Evolutionary conservation across 2,888 invertebrate genomes (phyloP), one percentile per base, ranked within the genome.

Genomic region (Anarsia innoxiella): DNA sequence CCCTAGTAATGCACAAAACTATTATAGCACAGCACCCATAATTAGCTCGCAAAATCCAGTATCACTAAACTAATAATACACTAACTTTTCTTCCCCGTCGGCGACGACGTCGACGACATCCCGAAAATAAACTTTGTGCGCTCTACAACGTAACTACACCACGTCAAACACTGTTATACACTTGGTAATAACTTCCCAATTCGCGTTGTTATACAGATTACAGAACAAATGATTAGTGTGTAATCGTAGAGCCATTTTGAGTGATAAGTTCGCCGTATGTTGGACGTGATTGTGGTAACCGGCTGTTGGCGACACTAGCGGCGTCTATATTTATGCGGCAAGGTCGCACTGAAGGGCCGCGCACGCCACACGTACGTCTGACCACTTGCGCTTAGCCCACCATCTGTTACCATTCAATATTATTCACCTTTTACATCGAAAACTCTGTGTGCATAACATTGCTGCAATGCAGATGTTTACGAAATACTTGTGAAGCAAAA

Each of bases 171-270:
- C 58, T 66, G 65, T 65, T 65, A 58, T 61, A 66, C 65, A 72
- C 61, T 66, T 64, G 28, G 35, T 37, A 37, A 31, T 37, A 36
- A 37, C 37, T 40, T 37, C 25, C 9, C 57, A 65, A 64, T 64
- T 62, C 56, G 65, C 57, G 57, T 56, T 57, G 49, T 55, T 63
- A 49, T 53, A 53, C 64, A 16, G 35, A 33, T 33, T 33, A 33
- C 25, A 11, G 33, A 63, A 62, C 54, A 58, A 63, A 46, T 57
- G 73, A 74, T 77, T 70, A 73, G 56, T 55, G 48, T 58, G 66
- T 70, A 77, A 82, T 79, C 78, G 72, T 59, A 61, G 61, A 64
- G 71, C 69, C 83, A 83, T 83, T 80, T 82, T 83, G 66, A 74
- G 71, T 78, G 83, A 83, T 83, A 83, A 83, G 68, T 62, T 23